Base-by-base conservation (phyloP, 2,113 vertebrate species). In the Petroica traversi region DNA sequence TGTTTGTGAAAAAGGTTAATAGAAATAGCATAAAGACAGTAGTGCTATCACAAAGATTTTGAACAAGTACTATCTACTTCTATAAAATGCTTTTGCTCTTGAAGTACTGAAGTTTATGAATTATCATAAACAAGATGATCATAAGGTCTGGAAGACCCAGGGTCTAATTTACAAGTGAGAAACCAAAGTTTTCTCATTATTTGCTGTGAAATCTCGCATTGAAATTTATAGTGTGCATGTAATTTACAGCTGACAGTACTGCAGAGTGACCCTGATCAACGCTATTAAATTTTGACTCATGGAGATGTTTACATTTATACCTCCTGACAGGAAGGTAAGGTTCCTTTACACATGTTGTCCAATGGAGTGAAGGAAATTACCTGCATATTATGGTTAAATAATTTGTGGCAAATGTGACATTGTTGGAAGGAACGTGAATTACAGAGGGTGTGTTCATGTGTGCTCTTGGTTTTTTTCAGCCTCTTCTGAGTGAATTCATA, bases 371-470 rank as follows among this genome's bases (percentile, higher is more conserved):
- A 81, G 19, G 41, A 69, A 81, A 74, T 48, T 2, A 61, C 48
- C 31, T 77, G 5, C 29, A 12, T 52, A 33, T 40, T 61, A 36
- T 5, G 3, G 14, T 38, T 74, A 43, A 22, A 28, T 14, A n/a
- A 41, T 58, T 31, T 48, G 4, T 52, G 28, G 14, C 22, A 88
- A 91, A 71, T 41, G 7, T 61, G 36, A 40, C 16, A 38, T 24
- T 45, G 7, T 15, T 85, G 20, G n/a, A 78, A 74, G 15, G 24
- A 74, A 57, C 2, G 4, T 23, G 12, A 85, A 66, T 69, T 77
- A 54, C 88, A 64, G 16, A 59, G 5, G 1, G 2, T 4, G 7
- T 31, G 20, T 18, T 4, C 0, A 0, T 14, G 8, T 8, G 6
- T 34, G n/a, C 2, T 6, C 76, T 69, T 62, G 13, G 31, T 41